Evolutionary conservation across 2,113 vertebrate genomes (phyloP).

Genomic region (Reinhardtius hippoglossoides): DNA sequence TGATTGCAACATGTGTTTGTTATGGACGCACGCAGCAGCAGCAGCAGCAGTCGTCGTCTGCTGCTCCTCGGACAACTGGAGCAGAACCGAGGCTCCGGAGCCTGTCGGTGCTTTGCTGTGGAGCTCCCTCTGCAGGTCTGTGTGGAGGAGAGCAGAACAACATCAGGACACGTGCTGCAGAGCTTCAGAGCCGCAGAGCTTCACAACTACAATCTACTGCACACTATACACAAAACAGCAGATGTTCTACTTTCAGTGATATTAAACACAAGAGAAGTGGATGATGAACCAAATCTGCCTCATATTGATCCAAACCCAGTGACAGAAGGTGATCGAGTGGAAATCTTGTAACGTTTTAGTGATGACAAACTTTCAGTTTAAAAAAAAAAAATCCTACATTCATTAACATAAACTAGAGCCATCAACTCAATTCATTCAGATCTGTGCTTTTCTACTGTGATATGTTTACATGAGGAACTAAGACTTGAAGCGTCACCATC

Average conservation of each 20-base stretch:
- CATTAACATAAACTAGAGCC: too few relatives aligned
- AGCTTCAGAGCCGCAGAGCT: not conserved
- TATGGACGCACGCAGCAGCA: conserved; percentile 35
- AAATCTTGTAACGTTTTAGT: not conserved
- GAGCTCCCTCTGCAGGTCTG: conserved; percentile 75
- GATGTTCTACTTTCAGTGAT: not conserved
- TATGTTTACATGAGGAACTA: too few relatives aligned
- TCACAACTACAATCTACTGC: not conserved
- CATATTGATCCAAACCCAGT: not conserved
- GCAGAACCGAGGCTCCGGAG: conserved; percentile 4
- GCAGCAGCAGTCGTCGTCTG: not conserved
- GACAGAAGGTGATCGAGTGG: not conserved
- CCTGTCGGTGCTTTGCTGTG: conserved; percentile 12
- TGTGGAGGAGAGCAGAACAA: conserved; percentile 32
- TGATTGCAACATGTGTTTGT: conserved; percentile 75
- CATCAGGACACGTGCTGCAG: not conserved
- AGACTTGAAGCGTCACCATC: too few relatives aligned
- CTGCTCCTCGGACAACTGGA: conserved; percentile 71
- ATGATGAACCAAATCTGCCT: not conserved
- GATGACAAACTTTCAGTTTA: too few relatives aligned
- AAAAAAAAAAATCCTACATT: too few relatives aligned
- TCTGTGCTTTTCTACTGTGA: too few relatives aligned
- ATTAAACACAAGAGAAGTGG: not conserved
- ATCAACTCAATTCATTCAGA: too few relatives aligned
- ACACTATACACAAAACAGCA: too few relatives aligned